Evolutionary conservation across 2,113 vertebrate species (phyloP).

Genomic region (Engraulis encrasicolus): DNA sequence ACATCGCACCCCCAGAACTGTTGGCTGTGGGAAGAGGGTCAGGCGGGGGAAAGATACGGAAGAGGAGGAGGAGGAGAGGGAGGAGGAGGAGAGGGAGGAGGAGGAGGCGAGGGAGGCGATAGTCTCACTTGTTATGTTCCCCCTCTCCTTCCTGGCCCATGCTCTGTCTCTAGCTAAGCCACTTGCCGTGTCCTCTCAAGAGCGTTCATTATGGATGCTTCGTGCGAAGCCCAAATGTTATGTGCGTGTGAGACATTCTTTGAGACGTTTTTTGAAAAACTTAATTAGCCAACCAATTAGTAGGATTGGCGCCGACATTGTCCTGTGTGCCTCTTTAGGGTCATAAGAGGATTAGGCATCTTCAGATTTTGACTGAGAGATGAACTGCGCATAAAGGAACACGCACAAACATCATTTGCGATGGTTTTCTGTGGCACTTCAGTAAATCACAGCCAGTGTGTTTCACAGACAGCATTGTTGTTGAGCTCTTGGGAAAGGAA

Average conservation of each 20-base stretch:
- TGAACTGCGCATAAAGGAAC: slow-evolving; percentile 12
- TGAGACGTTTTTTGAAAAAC: slow-evolving; percentile 20
- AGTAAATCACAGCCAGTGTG: background rate
- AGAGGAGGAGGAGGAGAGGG: background rate
- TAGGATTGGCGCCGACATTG: background rate
- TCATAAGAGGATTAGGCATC: slow-evolving; percentile 17
- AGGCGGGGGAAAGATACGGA: no score
- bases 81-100: no score
- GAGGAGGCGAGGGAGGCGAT: background rate
- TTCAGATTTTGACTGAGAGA: slow-evolving; percentile 4
- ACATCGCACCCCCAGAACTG: background rate
- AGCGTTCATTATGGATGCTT: background rate
- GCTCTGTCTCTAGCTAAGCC: background rate
- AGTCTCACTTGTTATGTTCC: background rate
- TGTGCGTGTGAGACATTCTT: background rate
- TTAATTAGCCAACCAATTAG: background rate
- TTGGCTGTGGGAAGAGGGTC: background rate
- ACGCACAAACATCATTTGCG: background rate
- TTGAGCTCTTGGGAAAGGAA: background rate
- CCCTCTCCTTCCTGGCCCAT: background rate
- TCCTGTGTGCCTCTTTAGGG: background rate
- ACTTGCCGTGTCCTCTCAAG: slow-evolving; percentile 12
- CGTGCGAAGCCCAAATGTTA: background rate
- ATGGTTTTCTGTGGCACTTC: background rate
- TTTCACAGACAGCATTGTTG: background rate